Evolutionary conservation across 2,113 vertebrate genomes (phyloP).

Genomic region (Ageneiosus marmoratus): DNA sequence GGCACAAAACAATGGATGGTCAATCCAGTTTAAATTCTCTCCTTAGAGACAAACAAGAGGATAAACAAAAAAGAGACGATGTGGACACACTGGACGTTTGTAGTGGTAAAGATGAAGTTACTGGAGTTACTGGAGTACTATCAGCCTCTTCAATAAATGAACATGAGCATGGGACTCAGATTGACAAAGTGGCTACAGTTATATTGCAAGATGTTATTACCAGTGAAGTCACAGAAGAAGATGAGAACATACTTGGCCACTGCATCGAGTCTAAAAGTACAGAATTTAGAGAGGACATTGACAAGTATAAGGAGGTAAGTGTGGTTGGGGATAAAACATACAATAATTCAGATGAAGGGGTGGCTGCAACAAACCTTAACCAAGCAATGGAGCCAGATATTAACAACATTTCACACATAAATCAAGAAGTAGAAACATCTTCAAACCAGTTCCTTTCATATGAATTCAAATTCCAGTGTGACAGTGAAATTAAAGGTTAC

Average conservation of each 20-base stretch:
- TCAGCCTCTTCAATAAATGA: slow-evolving; percentile 11
- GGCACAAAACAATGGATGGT: background rate
- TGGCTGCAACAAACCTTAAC: background rate
- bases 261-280: background rate
- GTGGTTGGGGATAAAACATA: background rate
- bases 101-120: background rate
- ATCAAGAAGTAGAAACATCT: background rate
- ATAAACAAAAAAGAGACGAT: slow-evolving; percentile 17
- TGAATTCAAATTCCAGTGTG: background rate
- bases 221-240: background rate
- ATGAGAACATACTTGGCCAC: background rate
- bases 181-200: background rate
- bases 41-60: background rate
- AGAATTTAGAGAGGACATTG: background rate
- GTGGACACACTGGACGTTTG: background rate
- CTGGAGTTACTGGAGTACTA: background rate
- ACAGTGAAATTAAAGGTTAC: slow-evolving; percentile 2
- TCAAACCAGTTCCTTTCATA: slow-evolving; percentile 3
- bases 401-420: background rate
- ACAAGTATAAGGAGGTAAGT: background rate
- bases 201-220: background rate
- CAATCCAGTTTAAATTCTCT: slow-evolving; percentile 13
- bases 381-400: background rate
- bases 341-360: background rate
- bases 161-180: background rate